Conservation (phyloP, 2,888 invertebrate genomes). For the Abrostola tripartita region DNA sequence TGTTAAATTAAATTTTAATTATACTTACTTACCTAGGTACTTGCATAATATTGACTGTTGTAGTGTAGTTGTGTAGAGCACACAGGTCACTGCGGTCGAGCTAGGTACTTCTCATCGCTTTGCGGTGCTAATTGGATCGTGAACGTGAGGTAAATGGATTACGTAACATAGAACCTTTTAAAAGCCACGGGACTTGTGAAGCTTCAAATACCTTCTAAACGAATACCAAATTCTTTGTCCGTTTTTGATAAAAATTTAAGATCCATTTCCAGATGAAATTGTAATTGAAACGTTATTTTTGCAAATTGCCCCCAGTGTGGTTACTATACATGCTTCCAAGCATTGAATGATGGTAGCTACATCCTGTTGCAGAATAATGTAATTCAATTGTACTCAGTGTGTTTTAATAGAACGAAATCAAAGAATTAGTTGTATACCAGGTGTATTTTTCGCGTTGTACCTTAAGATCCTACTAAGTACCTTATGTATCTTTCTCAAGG, state of each 20-base stretch:
- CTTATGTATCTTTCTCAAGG: neutral
- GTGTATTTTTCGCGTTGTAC: neutral
- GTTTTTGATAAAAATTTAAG: no score
- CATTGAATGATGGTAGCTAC: constrained; percentile 6
- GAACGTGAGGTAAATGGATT: constrained; percentile 52
- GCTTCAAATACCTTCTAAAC: constrained; percentile 33
- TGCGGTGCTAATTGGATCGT: constrained; percentile 56
- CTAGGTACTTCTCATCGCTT: constrained; percentile 39
- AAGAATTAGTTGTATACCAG: neutral
- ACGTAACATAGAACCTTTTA: constrained; percentile 45
- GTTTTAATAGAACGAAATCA: neutral
- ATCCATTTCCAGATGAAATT: no score
- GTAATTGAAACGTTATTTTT: neutral
- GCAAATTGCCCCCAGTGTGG: constrained; percentile 1
- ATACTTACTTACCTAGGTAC: no score
- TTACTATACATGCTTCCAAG: neutral
- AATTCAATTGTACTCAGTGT: constrained; percentile 3
- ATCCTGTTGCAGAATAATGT: constrained; percentile 10
- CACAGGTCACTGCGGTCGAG: constrained; percentile 40
- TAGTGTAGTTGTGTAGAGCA: constrained; percentile 18
- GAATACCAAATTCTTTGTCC: neutral
- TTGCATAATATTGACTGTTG: neutral
- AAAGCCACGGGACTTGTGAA: constrained; percentile 50
- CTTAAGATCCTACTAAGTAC: neutral
- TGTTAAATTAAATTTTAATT: no score